Conservation (phyloP, 2,797 vertebrate species). For the Rhodeus uyekii region DNA sequence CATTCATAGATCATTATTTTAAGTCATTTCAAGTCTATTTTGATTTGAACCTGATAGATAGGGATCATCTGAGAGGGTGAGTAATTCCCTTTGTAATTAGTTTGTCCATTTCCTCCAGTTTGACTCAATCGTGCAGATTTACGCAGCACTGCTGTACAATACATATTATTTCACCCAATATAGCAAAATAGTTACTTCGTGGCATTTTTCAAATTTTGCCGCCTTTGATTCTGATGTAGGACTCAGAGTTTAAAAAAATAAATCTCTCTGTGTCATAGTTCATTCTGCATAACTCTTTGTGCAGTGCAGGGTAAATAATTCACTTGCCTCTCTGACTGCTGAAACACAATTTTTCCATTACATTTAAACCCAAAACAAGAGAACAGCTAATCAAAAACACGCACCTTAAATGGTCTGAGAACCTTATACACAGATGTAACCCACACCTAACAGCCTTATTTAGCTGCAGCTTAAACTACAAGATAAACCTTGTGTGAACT, state of each 20-base stretch:
- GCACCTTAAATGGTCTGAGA: not conserved
- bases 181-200: not conserved
- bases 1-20: not conserved
- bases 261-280: constrained; percentile 3
- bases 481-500: constrained; percentile 34
- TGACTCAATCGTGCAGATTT: not conserved
- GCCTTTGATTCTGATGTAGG: not conserved
- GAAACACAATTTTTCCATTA: constrained; percentile 47
- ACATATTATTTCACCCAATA: not conserved
- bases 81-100: constrained; percentile 9
- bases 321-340: constrained; percentile 22
- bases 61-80: not conserved
- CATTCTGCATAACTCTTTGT: constrained; percentile 33
- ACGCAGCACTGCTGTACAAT: not conserved
- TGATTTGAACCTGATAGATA: constrained; percentile 1
- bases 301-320: constrained; percentile 45
- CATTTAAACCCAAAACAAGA: constrained; percentile 21
- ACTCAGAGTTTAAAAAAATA: not conserved
- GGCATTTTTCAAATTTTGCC: not conserved
- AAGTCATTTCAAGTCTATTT: not conserved
- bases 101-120: not conserved
- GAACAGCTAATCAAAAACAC: constrained; percentile 13
- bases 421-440: constrained; percentile 3
- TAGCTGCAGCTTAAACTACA: constrained; percentile 31
- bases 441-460: not conserved